phyloP scores from a whole-genome alignment of 2,797 vertebrate species.

The Microtus obscurus region DNA sequence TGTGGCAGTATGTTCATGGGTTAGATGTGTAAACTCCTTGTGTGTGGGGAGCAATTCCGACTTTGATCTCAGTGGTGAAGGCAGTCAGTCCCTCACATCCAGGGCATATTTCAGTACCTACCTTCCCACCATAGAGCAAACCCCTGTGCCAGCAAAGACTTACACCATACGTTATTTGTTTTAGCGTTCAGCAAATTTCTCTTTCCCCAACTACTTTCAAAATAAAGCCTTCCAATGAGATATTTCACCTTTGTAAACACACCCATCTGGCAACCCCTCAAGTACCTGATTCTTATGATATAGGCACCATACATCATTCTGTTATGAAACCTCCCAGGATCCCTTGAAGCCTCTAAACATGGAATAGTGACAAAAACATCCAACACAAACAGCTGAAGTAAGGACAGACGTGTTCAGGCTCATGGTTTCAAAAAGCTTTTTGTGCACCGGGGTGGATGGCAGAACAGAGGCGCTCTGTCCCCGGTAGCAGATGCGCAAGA shows the following conservation, averaged over 20 bases:
- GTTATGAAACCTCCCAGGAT: not conserved
- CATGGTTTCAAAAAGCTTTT: not conserved
- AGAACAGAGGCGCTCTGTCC: not conserved
- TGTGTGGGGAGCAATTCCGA: not conserved
- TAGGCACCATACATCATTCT: not conserved
- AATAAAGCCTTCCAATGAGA: conserved; percentile 3
- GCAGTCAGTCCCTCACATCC: not conserved
- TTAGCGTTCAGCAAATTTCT: conserved; percentile 12
- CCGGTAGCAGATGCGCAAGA: not conserved
- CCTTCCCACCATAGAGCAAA: not conserved
- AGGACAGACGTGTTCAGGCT: not conserved
- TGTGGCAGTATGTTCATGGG: too few species aligned
- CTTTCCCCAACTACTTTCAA: not conserved
- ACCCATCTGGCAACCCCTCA: not conserved
- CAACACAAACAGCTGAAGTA: too few species aligned
- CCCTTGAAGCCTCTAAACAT: not conserved
- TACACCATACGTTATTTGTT: not conserved
- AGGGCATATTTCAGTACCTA: not conserved
- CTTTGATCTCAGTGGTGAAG: not conserved
- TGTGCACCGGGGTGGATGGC: not conserved
- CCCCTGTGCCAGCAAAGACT: not conserved
- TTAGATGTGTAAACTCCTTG: not conserved
- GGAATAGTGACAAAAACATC: not conserved
- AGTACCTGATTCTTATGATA: not conserved
- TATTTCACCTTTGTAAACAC: not conserved